These are phyloP conservation scores for Heliconius charithonia DNA, from an alignment of 2,888 invertebrate species.

Conservation along the genomic window DNA sequence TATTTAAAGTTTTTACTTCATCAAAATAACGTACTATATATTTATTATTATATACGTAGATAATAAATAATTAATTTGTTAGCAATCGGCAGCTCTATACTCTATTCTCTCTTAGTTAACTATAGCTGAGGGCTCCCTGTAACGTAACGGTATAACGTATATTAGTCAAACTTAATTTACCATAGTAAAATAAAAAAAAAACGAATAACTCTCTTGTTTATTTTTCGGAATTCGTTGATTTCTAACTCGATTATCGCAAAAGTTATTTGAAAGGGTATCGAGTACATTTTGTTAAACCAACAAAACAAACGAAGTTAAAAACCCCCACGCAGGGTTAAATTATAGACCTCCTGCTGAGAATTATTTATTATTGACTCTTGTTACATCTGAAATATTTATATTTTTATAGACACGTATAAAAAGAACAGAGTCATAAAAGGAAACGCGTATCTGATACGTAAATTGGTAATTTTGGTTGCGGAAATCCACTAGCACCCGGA, in stretches of 20 bases:
- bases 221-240: constrained; percentile 31
- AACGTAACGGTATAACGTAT: too few species aligned
- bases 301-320: constrained; percentile 49
- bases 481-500: constrained; percentile 61
- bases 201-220: constrained; percentile 8
- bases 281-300: constrained; percentile 46
- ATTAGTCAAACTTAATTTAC: neutral
- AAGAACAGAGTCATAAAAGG: constrained; percentile 16
- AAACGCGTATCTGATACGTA: constrained; percentile 21
- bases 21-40: too few species aligned
- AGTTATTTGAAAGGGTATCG: constrained; percentile 46
- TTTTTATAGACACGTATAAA: neutral
- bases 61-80: neutral
- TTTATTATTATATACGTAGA: too few species aligned
- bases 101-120: neutral
- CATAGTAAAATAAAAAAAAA: neutral
- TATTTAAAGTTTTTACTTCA: too few species aligned
- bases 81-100: neutral
- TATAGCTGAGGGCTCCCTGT: neutral
- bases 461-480: constrained; percentile 57
- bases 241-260: constrained; percentile 43
- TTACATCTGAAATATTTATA: constrained; percentile 26
- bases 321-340: constrained; percentile 50
- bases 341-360: constrained; percentile 51
- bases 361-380: constrained; percentile 49